Base-by-base conservation (phyloP, 1,140 invertebrate species). In the Drosophila sturtevanti region DNA sequence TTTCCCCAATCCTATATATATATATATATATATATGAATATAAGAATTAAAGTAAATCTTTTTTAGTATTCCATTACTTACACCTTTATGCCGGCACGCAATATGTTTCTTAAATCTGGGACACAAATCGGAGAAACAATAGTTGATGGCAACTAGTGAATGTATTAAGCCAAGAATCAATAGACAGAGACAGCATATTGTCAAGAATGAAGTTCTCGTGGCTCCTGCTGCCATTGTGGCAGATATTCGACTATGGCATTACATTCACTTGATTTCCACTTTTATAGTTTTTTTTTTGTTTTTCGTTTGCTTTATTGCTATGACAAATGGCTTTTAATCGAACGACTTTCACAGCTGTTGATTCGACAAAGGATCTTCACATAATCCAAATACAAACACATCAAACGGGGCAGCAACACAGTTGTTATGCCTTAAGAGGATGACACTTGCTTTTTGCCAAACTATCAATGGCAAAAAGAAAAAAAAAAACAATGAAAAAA, bases 311-410 rank as follows among this genome's bases (percentile, higher is more conserved):
- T 62, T 63, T 51, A 56, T 27, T 64, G 52, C 61, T 56, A 21
- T 62, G 68, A 71, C 84, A 87, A 84, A 77, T 87, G 84, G 52
- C 79, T 89, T 89, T 35, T 56, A 59, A 75, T 52, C 72, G 72
- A 14, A 27, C 63, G 63, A 75, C 63, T 75, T 76, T 52, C 72
- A 24, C 72, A 76, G 72, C 72, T 76, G 72, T 75, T 75, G 67
- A 41, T 56, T 63, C 35, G 27, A 64, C 54, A 64, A 38, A 38
- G 72, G 72, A 35, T 37, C 64, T 63, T 68, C 75, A 58, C 56
- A 72, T 41, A 58, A 58, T 35, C 35, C 73, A 75, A 51, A 65
- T 38, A 55, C 41, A 61, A 31, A 68, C 52, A 69, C 27, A 74
- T 52, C 52, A 51, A 63, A 70, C 16, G 41, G 58, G 41, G 58